Conservation (phyloP, 2,113 vertebrate species). For the Orthonyx spaldingii region DNA sequence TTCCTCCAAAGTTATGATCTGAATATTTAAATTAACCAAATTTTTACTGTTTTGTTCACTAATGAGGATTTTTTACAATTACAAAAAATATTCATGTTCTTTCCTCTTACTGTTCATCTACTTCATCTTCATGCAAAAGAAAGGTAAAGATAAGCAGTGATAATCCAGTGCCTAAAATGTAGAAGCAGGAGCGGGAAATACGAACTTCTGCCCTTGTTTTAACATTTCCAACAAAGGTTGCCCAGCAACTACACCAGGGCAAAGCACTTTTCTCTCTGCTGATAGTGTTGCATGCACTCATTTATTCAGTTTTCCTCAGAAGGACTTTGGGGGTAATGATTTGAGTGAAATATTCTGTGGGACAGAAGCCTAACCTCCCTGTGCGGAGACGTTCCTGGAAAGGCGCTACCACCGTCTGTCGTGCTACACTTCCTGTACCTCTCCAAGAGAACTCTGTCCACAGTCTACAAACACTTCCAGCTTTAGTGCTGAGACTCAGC, state of each 20-base stretch:
- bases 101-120: background rate
- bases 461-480: background rate
- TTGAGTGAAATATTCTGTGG: background rate
- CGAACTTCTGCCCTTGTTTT: background rate
- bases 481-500: background rate
- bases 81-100: background rate
- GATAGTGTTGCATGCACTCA: background rate
- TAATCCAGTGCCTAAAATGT: background rate
- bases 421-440: background rate
- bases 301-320: background rate
- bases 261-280: background rate
- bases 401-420: accelerated
- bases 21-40: background rate
- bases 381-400: background rate
- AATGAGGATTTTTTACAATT: background rate
- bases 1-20: background rate
- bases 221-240: background rate
- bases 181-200: background rate
- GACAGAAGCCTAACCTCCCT: background rate
- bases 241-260: background rate
- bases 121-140: background rate
- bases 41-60: background rate
- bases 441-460: background rate
- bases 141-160: background rate
- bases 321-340: background rate